Conservation (phyloP, 2,113 vertebrate genomes). For the Hydropotes inermis region DNA sequence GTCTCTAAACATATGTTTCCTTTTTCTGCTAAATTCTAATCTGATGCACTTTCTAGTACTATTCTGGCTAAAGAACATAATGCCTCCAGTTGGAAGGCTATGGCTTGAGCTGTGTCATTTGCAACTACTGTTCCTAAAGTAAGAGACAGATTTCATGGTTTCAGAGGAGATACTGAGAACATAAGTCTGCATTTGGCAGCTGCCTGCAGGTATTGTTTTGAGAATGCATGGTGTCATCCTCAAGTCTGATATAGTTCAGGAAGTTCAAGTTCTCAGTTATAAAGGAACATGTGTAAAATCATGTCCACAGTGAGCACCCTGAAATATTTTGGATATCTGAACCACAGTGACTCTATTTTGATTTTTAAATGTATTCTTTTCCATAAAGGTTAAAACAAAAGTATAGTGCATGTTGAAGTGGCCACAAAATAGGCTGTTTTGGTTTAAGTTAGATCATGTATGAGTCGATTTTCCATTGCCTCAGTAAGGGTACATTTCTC, state of each 20-base stretch:
- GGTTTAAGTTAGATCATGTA: background rate
- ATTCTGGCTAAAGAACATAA: background rate
- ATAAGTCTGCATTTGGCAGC: background rate
- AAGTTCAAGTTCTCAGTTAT: background rate
- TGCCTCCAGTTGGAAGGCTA: background rate
- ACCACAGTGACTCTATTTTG: background rate
- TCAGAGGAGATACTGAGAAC: background rate
- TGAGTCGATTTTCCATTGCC: background rate
- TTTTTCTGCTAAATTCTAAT: background rate
- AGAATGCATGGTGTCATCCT: background rate
- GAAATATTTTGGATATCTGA: background rate
- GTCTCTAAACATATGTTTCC: background rate
- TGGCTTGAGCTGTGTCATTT: background rate
- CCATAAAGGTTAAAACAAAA: background rate
- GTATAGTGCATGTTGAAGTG: background rate
- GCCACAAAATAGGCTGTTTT: background rate
- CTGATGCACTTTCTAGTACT: background rate
- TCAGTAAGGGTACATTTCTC: background rate
- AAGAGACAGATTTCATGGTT: background rate
- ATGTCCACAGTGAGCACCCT: background rate
- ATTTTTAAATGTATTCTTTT: background rate
- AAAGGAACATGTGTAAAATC: background rate
- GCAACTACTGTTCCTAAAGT: background rate
- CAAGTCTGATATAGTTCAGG: background rate
- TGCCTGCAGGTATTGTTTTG: background rate